Conservation (phyloP, 2,888 invertebrate species). For the Dynastes grantii region DNA sequence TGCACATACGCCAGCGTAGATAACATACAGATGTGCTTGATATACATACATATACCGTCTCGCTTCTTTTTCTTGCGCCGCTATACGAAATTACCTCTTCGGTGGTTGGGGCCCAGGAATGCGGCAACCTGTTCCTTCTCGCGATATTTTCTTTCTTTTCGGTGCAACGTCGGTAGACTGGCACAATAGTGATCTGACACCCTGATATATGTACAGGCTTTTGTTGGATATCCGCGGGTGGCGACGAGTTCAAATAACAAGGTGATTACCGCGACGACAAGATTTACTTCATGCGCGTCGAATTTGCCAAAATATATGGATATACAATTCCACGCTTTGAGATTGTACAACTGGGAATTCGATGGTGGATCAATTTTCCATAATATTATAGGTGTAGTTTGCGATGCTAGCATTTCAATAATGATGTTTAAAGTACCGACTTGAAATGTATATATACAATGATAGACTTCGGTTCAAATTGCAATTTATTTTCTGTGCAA, state of each 20-base stretch:
- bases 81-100: constrained; percentile 47
- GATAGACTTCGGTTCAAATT: too few relatives aligned
- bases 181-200: constrained; percentile 39
- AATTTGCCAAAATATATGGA: constrained; percentile 4
- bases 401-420: not conserved
- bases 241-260: constrained; percentile 19
- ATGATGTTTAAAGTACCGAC: too few relatives aligned
- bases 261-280: constrained; percentile 21
- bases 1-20: not conserved
- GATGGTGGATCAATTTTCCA: not conserved
- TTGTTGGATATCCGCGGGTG: constrained; percentile 29
- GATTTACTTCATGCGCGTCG: not conserved
- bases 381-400: not conserved
- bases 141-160: constrained; percentile 25
- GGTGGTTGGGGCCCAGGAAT: constrained; percentile 44
- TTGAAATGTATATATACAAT: too few relatives aligned
- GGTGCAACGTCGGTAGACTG: not conserved
- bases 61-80: constrained; percentile 40
- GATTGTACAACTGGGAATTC: not conserved
- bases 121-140: constrained; percentile 51
- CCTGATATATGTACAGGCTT: constrained; percentile 28
- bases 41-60: constrained; percentile 37
- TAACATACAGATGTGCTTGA: not conserved
- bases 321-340: not conserved
- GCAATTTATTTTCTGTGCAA: too few relatives aligned